These are phyloP conservation scores for Orussus abietinus DNA, from an alignment of 1,140 invertebrate species.

Conservation along the genomic window DNA sequence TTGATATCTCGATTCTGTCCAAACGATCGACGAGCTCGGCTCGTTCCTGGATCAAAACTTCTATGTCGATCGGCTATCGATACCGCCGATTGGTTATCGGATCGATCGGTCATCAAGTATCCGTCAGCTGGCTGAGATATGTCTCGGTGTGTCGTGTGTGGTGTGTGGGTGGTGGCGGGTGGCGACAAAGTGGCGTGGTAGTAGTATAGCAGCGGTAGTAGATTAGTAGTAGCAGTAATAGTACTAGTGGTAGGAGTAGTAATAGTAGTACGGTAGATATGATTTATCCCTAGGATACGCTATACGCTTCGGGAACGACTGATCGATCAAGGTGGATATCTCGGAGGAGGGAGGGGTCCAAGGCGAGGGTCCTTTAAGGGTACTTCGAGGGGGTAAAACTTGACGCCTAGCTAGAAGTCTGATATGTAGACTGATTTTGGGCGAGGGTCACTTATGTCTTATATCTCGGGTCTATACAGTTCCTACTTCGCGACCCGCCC, in stretches of 20 bases:
- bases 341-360: constrained; percentile 9
- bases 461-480: constrained; percentile 16
- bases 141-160: no score
- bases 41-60: no score
- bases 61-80: no score
- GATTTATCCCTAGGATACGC: constrained; percentile 4
- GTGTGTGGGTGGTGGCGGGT: no score
- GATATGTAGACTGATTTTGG: constrained; percentile 43
- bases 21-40: no score
- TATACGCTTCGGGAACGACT: constrained; percentile 9
- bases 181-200: no score
- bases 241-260: constrained; percentile 1
- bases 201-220: not conserved
- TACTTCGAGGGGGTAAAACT: constrained; percentile 11
- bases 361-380: no score
- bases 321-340: not conserved
- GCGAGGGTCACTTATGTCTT: constrained; percentile 17
- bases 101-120: no score
- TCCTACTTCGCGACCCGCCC: constrained; percentile 7
- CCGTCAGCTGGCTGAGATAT: no score
- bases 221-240: constrained; percentile 2
- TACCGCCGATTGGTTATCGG: no score
- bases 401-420: constrained; percentile 26
- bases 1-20: no score
- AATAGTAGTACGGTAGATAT: constrained; percentile 10